These are phyloP conservation scores for Ibidorhyncha struthersii DNA, from an alignment of 2,113 vertebrate genomes.

Conservation along the genomic window DNA sequence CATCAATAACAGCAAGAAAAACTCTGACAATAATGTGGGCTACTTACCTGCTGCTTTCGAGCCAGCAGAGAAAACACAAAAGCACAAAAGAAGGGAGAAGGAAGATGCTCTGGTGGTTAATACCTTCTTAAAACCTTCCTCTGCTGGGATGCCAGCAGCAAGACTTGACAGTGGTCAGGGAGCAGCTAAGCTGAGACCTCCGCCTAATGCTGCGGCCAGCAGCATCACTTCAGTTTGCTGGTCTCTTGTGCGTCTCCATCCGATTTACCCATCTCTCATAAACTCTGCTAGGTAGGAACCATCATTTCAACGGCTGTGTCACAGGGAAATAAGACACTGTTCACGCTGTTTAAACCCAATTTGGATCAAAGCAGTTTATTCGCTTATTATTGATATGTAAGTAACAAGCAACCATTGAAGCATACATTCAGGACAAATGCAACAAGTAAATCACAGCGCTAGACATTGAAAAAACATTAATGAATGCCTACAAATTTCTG, in stretches of 20 bases:
- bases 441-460: not conserved
- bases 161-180: not conserved
- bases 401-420: not conserved
- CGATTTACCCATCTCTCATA: rapidly evolving
- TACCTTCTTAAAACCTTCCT: not conserved
- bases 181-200: not conserved
- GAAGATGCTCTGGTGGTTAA: not conserved
- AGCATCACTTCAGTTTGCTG: not conserved
- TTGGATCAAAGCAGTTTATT: not conserved
- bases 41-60: conserved; percentile 23
- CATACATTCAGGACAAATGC: not conserved
- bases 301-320: not conserved
- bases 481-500: not conserved
- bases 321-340: not conserved
- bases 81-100: not conserved
- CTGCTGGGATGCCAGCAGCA: not conserved
- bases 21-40: not conserved
- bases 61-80: not conserved
- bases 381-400: not conserved
- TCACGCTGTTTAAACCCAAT: not conserved
- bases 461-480: not conserved
- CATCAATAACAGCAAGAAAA: conserved; percentile 28
- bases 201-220: rapidly evolving
- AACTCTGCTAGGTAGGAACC: not conserved
- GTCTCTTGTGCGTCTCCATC: not conserved